These are phyloP conservation scores for Endotricha flammealis DNA, from an alignment of 2,888 invertebrate genomes.

Conservation along the genomic window DNA sequence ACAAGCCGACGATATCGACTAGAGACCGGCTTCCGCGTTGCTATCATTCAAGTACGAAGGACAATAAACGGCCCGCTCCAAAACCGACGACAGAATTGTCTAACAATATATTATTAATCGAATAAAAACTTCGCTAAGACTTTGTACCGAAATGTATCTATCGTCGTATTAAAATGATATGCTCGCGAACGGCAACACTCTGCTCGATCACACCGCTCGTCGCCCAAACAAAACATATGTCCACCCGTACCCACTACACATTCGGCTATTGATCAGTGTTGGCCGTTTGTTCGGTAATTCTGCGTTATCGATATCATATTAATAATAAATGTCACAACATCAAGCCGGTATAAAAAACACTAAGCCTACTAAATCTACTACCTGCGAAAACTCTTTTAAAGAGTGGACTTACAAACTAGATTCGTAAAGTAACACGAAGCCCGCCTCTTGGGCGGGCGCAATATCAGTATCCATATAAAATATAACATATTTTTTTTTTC, in stretches of 20 bases:
- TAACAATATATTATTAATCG: constrained; percentile 69
- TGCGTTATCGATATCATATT: constrained; percentile 60
- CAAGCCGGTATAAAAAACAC: constrained; percentile 79
- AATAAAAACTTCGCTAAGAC: constrained; percentile 69
- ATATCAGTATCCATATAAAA: constrained; percentile 70
- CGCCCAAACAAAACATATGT: constrained; percentile 39
- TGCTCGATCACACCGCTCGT: constrained; percentile 62
- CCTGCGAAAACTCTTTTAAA: constrained; percentile 77
- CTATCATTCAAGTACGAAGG: constrained; percentile 19
- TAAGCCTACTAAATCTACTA: constrained; percentile 78
- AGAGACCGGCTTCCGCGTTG: constrained; percentile 42
- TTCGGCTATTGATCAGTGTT: constrained; percentile 65
- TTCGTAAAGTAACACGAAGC: constrained; percentile 70
- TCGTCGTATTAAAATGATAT: constrained; percentile 74
- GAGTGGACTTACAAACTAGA: constrained; percentile 71
- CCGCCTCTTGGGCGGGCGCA: constrained; percentile 39
- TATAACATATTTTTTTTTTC: constrained; percentile 70
- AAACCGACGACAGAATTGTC: constrained; percentile 62
- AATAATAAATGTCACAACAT: constrained; percentile 77
- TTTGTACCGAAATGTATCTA: constrained; percentile 73
- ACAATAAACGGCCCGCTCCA: constrained; percentile 43
- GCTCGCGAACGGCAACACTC: constrained; percentile 73
- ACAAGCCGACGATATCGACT: constrained; percentile 54
- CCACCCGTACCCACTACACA: constrained; percentile 66
- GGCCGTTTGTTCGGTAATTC: constrained; percentile 61